A percentile compares a stretch with the other conserved stretches of the same genome.
phyloP scores from a whole-genome alignment of 2,113 vertebrate genomes.

The Anser brachyrhynchus region DNA sequence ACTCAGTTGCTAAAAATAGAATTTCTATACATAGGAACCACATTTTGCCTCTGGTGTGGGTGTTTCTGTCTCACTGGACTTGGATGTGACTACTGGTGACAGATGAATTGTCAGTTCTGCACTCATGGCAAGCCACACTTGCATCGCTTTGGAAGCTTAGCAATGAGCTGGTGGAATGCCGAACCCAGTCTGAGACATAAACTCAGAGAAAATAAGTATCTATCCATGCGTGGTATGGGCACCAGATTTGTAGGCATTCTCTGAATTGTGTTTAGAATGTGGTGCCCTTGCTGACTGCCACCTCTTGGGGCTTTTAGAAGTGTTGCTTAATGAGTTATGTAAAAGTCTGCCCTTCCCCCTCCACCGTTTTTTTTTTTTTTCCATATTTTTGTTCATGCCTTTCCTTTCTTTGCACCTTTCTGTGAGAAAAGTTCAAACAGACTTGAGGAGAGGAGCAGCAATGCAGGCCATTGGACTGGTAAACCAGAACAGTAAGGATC shows the following conservation, averaged over 20 bases:
- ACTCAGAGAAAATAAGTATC: conserved; percentile 53
- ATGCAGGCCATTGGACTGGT: not conserved
- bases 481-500: not conserved
- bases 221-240: not conserved
- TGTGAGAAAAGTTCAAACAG: not conserved
- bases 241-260: conserved; percentile 27
- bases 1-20: not conserved
- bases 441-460: not conserved
- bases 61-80: not conserved
- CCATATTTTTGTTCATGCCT: not conserved
- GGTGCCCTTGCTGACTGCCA: not conserved
- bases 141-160: not conserved
- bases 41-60: not conserved
- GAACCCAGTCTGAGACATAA: not conserved
- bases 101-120: conserved; percentile 57
- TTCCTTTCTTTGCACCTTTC: not conserved
- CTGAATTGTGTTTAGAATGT: conserved; percentile 35
- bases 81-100: not conserved
- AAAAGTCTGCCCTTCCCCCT: not conserved
- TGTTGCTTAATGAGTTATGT: not conserved
- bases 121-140: conserved; percentile 22
- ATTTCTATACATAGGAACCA: conserved; percentile 25
- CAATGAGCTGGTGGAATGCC: conserved; percentile 45
- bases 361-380: not conserved
- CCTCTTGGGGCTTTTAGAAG: conserved; percentile 20